These are phyloP conservation scores for Pogonus chalceus DNA, from an alignment of 1,140 invertebrate genomes.

Conservation along the genomic window DNA sequence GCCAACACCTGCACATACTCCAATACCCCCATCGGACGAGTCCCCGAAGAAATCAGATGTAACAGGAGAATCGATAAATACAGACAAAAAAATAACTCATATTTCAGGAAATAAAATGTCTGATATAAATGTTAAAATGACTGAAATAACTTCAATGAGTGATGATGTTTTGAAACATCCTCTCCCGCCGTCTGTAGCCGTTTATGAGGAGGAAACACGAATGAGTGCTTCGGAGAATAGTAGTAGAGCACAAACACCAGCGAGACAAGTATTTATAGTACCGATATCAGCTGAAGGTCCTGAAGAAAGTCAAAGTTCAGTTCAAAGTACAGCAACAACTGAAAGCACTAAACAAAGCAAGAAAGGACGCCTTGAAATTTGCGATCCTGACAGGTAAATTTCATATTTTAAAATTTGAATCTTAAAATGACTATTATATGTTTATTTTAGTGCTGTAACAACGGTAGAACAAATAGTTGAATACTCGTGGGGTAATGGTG, in stretches of 20 bases:
- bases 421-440: background rate
- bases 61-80: background rate
- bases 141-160: background rate
- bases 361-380: constrained; percentile 61
- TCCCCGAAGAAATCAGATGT: background rate
- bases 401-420: constrained; percentile 8
- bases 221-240: constrained; percentile 69
- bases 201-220: constrained; percentile 67
- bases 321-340: constrained; percentile 56
- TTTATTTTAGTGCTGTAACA: constrained; percentile 48
- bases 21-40: background rate
- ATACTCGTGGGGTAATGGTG: constrained; percentile 83
- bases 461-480: constrained; percentile 83
- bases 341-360: constrained; percentile 54
- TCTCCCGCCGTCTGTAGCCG: constrained; percentile 17
- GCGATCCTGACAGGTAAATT: constrained; percentile 50
- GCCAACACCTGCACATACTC: background rate
- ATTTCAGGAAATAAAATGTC: background rate
- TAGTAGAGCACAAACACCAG: constrained; percentile 43
- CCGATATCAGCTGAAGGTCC: constrained; percentile 51
- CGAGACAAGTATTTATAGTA: constrained; percentile 30
- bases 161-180: background rate
- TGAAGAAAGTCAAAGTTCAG: constrained; percentile 69
- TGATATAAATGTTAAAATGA: background rate
- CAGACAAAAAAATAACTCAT: too few species aligned